Base-by-base conservation (phyloP, 2,888 invertebrate genomes). In the Heliconius ethilla region DNA sequence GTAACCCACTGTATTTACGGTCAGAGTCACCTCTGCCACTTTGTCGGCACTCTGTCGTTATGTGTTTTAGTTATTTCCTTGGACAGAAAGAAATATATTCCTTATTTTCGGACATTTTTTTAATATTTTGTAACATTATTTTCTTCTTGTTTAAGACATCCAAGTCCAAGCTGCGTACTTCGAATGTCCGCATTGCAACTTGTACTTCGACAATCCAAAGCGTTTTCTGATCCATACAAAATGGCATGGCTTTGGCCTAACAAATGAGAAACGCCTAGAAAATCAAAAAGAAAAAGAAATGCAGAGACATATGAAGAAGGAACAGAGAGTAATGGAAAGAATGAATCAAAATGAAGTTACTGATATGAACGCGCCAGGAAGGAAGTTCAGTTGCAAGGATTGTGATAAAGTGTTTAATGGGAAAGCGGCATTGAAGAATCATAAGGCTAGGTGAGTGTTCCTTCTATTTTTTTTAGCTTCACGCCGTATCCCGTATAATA, bases 191-290 rank as follows among this genome's bases (percentile, higher is more conserved):
- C 85, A 90, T 75, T 95, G 94, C 67, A 81, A 81, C 2, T 82
- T 93, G 0, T 83, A 90, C 3, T 89, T 94, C 40, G 83, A 83
- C 0, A 86, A 94, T 75, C 91, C 92, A 1, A 94, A 94, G 73
- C 83, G 94, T 3, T 93, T 92, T 76, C 85, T 94, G 0, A 88
- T 94, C 0, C 94, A 95, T 77, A 83, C 85, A 4, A 94, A 94
- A 72, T 95, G 94, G 94, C 94, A 95, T 79, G 85, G 88, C 0
- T 91, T 93, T 27, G 93, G 93, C 0, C 82, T 90, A 0, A 89
- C 89, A 1, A 88, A 89, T 11, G 87, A 89, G 40, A 89, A 87
- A 77, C 83, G 89, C 18, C 77, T 85, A 40, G 89, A 90, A 27
- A 67, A 87, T 13, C 85, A 86, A 1, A 87, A 83, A 78, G 88